Evolutionary conservation across 1,140 invertebrate species (phyloP), one percentile per base, ranked within the genome.

Genomic region (Ceratina australensis): DNA sequence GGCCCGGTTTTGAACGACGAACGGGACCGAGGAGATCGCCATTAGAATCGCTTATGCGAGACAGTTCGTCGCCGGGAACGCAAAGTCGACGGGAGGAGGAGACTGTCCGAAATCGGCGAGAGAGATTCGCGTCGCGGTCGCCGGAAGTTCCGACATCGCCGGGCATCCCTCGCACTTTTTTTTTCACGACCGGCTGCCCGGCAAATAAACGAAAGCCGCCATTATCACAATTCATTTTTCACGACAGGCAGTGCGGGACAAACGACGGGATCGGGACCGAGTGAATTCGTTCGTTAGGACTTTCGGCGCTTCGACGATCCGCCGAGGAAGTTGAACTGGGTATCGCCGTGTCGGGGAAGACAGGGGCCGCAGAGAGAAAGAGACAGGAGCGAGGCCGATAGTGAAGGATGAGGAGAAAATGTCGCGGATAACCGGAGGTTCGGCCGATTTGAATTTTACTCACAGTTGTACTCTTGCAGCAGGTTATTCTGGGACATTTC

Each of bases 131-230:
- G 42, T 15, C 28, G 68, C 61, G 76, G 83, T 50, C 73, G 75
- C 66, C 80, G 47, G 66, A 71, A 77, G 33, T 57, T 52, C 33
- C 79, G 74, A 77, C 64, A 75, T 76, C 83, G 49, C 49, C 80
- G 76, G 33, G 33, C 33, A 54, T 54, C n/a, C n/a, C 57, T 68
- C 79, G 86, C 83, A 74, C 80, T 65, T 89, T 82, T 86, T 88
- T 86, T 87, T 80, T 76, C 59, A 72, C 67, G 59, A 49, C 42
- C 61, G n/a, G 63, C 33, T 57, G 57, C 59, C 63, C n/a, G 52
- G 52, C 79, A 90, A 90, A 90, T 90, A 91, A 91, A 89, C 85
- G 88, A 90, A 89, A 90, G 86, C 85, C 87, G 90, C 88, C 88
- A 89, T 89, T 86, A 87, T 87, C 82, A 87, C 77, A 81, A 83